These are phyloP conservation scores for Paragorgia papillata DNA, from an alignment of 92 coral and sea anemone species.

Conservation along the genomic window DNA sequence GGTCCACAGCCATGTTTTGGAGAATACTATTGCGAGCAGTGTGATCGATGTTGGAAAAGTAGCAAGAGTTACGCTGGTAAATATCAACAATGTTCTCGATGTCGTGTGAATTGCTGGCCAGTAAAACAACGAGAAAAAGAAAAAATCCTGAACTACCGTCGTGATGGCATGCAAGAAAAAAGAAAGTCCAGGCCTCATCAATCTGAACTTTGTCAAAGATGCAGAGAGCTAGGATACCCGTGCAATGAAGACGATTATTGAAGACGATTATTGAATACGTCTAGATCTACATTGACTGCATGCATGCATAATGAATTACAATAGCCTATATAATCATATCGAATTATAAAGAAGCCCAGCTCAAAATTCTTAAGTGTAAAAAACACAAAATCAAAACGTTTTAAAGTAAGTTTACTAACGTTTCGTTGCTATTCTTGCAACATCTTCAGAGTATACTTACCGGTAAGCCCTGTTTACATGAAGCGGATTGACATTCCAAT, in stretches of 20 bases:
- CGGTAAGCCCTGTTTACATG: too few relatives aligned
- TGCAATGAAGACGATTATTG: conserved; percentile 37
- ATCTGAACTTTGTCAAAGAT: conserved; percentile 43
- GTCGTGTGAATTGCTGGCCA: conserved; percentile 10
- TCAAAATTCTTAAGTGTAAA: too few relatives aligned
- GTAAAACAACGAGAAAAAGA: conserved; percentile 36
- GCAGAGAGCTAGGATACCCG: conserved; percentile 36
- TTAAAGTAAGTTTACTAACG: too few relatives aligned
- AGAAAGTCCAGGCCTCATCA: conserved; percentile 24
- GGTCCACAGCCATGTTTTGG: conserved; percentile 63
- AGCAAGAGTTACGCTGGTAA: conserved; percentile 48
- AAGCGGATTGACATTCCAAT: too few relatives aligned
- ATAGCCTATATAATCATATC: too few relatives aligned
- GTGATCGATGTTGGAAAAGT: conserved; percentile 55
- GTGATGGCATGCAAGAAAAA: conserved; percentile 2
- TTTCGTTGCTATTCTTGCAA: too few relatives aligned
- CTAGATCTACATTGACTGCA: not conserved
- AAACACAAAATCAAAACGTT: too few relatives aligned
- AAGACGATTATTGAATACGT: not conserved
- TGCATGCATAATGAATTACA: too few relatives aligned
- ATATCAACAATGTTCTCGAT: conserved; percentile 42
- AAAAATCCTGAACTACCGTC: conserved; percentile 6
- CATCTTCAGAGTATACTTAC: too few relatives aligned
- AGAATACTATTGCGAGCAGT: conserved; percentile 47
- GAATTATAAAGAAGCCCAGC: too few relatives aligned